phyloP scores from a whole-genome alignment of 2,888 invertebrate species.

The Mythimna loreyi region DNA sequence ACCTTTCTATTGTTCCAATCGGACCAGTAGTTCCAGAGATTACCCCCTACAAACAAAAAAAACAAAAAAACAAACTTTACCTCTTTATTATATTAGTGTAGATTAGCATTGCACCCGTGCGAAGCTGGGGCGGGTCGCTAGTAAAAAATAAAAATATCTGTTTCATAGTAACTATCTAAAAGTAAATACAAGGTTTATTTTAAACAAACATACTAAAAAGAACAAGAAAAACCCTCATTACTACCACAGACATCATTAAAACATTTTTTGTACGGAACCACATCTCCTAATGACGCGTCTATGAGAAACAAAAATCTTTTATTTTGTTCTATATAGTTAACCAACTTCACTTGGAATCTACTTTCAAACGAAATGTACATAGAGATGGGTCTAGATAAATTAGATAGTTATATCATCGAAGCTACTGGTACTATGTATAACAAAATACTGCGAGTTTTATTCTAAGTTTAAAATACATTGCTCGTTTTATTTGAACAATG shows the following conservation, averaged over 20 bases:
- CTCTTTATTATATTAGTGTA: no score
- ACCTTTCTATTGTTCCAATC: no score
- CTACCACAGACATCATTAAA: conserved; percentile 52
- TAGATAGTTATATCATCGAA: conserved; percentile 70
- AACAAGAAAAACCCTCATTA: conserved; percentile 48
- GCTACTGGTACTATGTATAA: conserved; percentile 46
- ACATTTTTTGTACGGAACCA: conserved; percentile 69
- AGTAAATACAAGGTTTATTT: conserved; percentile 5
- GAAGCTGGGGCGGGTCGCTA: no score
- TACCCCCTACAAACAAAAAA: no score
- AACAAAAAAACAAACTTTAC: no score
- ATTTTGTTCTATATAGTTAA: conserved; percentile 65
- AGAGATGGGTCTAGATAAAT: conserved; percentile 45
- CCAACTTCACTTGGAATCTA: conserved; percentile 50
- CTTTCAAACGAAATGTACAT: conserved; percentile 1
- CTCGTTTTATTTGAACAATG: background rate
- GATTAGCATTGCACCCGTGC: no score
- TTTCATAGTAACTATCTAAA: no score
- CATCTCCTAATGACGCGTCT: conserved; percentile 52
- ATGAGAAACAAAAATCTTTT: conserved; percentile 60
- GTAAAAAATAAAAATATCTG: no score
- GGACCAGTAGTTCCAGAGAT: no score
- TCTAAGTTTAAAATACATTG: conserved; percentile 48
- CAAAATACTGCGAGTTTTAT: conserved; percentile 1
- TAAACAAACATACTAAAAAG: conserved; percentile 7